Evolutionary conservation across 1,140 invertebrate genomes (phyloP), one percentile per base, ranked within the genome.

Genomic region (Aphelinus atriplicis): DNA sequence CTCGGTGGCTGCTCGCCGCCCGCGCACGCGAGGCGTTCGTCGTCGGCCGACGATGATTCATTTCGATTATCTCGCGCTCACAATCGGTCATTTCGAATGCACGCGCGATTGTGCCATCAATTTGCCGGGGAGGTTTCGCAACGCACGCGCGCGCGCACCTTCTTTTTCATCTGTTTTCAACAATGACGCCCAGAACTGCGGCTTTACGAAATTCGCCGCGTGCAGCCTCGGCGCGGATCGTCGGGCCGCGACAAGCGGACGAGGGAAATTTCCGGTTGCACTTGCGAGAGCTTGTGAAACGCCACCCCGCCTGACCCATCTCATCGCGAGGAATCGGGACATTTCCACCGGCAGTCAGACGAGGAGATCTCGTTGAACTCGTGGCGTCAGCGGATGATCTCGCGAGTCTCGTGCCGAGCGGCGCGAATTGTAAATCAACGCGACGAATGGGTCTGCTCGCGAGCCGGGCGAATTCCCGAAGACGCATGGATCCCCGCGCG

Each of bases 61-160:
- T 74, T 74, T 74, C 65, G 65, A 74, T 74, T 67, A 74, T 74
- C 72, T 74, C 1, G 7, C 58, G 6, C 7, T 26, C 26, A 68
- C 72, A 74, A 74, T 74, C 72, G 72, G 72, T 74, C 65, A 74
- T 68, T 74, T 62, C 50, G 65, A 26, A 45, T 55, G 3, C n/a
- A 67, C 58, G 62, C 55, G 51, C 63, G 48, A 67, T 67, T 62
- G 58, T 65, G 65, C 65, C 43, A 68, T 66, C 53, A 62, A 66
- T 60, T 62, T 7, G 7, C 10, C 3, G 26, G 26, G 26, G 26
- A 26, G 26, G 64, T 62, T 74, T 74, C 58, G 58, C 72, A 68
- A 67, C 7, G 48, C 6, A 55, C 46, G 1, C 58, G 4, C 42
- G 46, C 10, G 42, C 47, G 26, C 26, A 26, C 26, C 26, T 26